Percentiles rank a stretch among this genome's conserved stretches.
Conservation (phyloP, 2,113 vertebrate genomes). For the Phaethornis superciliosus region DNA sequence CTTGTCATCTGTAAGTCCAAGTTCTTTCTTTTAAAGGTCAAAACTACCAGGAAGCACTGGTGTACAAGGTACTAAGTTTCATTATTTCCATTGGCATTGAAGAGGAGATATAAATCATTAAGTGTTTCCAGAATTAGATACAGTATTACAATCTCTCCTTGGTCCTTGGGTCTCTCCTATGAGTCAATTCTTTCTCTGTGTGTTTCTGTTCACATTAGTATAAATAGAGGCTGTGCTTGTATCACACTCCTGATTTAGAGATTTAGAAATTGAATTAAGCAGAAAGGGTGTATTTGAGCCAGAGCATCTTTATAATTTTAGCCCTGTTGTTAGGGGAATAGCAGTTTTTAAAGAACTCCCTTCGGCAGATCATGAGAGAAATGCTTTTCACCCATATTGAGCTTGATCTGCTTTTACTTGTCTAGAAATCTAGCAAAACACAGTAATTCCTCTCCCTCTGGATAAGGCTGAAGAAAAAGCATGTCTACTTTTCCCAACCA, state of each 20-base stretch:
- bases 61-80: neutral
- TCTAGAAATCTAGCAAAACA: neutral
- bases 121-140: slow-evolving; percentile 38
- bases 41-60: neutral
- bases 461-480: neutral
- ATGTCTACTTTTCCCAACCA: neutral
- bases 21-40: slow-evolving; percentile 34
- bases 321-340: neutral
- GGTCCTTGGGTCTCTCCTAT: neutral
- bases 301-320: neutral
- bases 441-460: neutral
- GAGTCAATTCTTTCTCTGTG: neutral
- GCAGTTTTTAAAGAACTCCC: neutral
- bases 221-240: neutral
- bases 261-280: neutral
- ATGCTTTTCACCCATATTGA: neutral
- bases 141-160: neutral
- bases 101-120: slow-evolving; percentile 23
- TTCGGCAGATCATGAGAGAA: neutral
- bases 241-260: neutral
- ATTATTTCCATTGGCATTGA: slow-evolving; percentile 6
- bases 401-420: neutral
- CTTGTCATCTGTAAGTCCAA: slow-evolving; percentile 23
- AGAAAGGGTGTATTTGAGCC: neutral
- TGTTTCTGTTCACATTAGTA: accelerated